Evolutionary conservation across 2,113 vertebrate genomes (phyloP).

Genomic region (Pedetes capensis): DNA sequence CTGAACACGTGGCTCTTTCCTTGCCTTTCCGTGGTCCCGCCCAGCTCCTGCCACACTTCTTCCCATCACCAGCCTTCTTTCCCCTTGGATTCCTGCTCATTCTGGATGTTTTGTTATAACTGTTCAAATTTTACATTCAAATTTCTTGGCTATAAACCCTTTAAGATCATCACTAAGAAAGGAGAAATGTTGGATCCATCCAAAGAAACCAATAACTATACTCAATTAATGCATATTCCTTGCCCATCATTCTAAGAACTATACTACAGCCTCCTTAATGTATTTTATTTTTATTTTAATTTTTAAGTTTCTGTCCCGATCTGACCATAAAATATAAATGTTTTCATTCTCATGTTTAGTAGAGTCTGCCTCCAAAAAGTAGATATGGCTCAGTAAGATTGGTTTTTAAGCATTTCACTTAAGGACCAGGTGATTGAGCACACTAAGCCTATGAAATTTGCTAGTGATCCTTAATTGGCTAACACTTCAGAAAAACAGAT

Average conservation of each 20-base stretch:
- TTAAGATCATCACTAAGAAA: neutral
- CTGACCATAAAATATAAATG: neutral
- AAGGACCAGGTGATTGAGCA: neutral
- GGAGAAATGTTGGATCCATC: neutral
- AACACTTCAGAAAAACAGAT: slow-evolving; percentile 48
- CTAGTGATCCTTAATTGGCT: slow-evolving; percentile 18
- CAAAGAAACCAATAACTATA: neutral
- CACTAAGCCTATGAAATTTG: slow-evolving; percentile 19
- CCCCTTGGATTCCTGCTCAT: neutral
- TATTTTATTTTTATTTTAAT: neutral
- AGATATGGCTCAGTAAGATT: neutral
- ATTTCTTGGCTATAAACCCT: neutral
- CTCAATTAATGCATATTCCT: neutral
- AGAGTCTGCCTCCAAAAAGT: neutral
- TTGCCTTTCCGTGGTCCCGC: neutral
- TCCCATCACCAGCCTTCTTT: slow-evolving; percentile 41
- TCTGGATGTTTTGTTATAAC: neutral
- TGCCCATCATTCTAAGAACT: neutral
- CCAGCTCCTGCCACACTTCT: neutral
- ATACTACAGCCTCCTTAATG: neutral
- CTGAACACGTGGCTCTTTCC: neutral
- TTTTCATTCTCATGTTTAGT: slow-evolving; percentile 32
- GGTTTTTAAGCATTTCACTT: neutral
- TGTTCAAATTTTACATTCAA: neutral
- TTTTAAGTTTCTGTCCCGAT: neutral